A percentile compares a stretch with the other conserved stretches of the same genome.
Conservation (phyloP, 37 sponge, comb jelly and placozoan species). For the Theonella swinhoei region DNA sequence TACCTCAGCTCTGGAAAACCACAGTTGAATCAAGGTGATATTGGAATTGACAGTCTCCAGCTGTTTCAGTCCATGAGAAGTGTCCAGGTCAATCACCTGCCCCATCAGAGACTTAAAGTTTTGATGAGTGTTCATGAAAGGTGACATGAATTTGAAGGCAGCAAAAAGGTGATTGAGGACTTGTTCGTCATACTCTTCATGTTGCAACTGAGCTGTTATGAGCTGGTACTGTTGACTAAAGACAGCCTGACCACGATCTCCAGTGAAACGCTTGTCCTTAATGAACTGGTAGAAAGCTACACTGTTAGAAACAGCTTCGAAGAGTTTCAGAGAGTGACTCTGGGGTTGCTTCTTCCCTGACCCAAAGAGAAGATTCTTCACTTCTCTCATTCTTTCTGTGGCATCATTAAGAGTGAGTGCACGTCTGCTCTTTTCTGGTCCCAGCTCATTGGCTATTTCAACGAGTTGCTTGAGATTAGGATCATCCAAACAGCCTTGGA, state of each 20-base stretch:
- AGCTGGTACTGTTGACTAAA: slow-evolving; percentile 45
- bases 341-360: neutral
- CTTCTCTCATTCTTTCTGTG: slow-evolving; percentile 7
- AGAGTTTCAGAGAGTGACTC: slow-evolving; percentile 32
- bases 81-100: no score
- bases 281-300: slow-evolving; percentile 71
- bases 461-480: slow-evolving; percentile 36
- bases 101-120: no score
- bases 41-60: no score
- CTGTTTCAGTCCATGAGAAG: no score
- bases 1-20: no score
- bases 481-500: slow-evolving; percentile 62
- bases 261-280: slow-evolving; percentile 65
- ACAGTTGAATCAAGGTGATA: no score
- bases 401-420: slow-evolving; percentile 48
- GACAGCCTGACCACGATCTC: slow-evolving; percentile 30
- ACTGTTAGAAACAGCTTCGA: slow-evolving; percentile 58
- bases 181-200: slow-evolving; percentile 76
- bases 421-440: slow-evolving; percentile 11
- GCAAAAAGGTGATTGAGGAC: slow-evolving; percentile 69
- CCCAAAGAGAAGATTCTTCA: slow-evolving; percentile 37
- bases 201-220: slow-evolving; percentile 61
- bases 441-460: slow-evolving; percentile 37
- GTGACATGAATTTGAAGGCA: slow-evolving; percentile 52
- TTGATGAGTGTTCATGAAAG: slow-evolving; percentile 47